Evolutionary conservation across 2,888 invertebrate species (phyloP), one percentile per base, ranked within the genome.

Genomic region (Pollenia griseotomentosa): DNA sequence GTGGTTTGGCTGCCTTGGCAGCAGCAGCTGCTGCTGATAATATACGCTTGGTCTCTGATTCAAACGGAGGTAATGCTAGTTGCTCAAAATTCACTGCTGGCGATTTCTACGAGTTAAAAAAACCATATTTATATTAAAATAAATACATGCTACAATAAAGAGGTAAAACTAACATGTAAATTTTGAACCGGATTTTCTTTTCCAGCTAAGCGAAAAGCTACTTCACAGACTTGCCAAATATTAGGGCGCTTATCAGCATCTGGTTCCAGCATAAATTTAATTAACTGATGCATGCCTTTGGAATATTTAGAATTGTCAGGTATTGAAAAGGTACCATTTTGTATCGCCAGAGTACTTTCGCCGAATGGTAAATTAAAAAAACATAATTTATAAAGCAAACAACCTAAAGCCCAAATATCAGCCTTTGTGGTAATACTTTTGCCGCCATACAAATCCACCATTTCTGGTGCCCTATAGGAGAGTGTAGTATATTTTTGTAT

Each of bases 401-500:
- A 98, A 74, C 98, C 98, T 82, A 98, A 93, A 40, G 98, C 98
- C 98, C 98, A 98, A 92, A 98, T 97, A 94, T 98, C 98, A 61
- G 97, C 95, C 94, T 97, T 97, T 51, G 96, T 97, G 44, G 97
- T 97, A 88, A 98, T 97, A 68, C 96, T 94, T 93, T 96, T 96
- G 55, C 97, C 97, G 88, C 95, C 95, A 93, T 98, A 98, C 91
- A 98, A 95, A 93, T 98, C 98, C 51, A 98, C 96, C 98, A 98
- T 98, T 94, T 98, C 98, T 5, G 98, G 98, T 14, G 98, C 94
- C 90, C 98, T 95, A 93, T 98, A 98, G 88, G 97, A 97, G 74
- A 98, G 94, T 1, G 98, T 98, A 9, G 98, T 98, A 92, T 98
- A 98, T 91, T 96, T 95, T 93, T 97, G 96, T 88, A 97, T 96